Percentiles rank a stretch among this genome's conserved stretches.
Evolutionary conservation across 1,140 invertebrate genomes (phyloP).

Genomic region (Drosophila lacteicornis): DNA sequence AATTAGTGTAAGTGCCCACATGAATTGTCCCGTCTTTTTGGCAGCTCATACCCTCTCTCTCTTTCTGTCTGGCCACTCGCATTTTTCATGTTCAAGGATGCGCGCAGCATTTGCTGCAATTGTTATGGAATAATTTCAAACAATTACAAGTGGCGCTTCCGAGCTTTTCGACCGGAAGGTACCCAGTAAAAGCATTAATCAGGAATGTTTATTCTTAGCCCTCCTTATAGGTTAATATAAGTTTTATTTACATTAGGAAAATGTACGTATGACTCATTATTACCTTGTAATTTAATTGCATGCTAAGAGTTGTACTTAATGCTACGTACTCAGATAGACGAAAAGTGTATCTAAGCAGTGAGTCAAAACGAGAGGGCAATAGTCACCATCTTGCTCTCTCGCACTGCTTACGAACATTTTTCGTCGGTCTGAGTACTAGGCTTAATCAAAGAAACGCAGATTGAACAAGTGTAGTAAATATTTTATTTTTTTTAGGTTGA

Average conservation of each 20-base stretch:
- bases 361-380: too few species aligned
- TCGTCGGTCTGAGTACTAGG: too few species aligned
- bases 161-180: background rate
- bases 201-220: background rate
- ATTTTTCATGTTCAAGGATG: slow-evolving; percentile 78
- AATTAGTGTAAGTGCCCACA: slow-evolving; percentile 80
- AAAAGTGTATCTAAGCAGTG: too few species aligned
- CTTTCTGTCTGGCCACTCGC: slow-evolving; percentile 7
- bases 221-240: background rate
- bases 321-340: too few species aligned
- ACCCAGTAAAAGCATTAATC: background rate
- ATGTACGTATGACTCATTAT: too few species aligned
- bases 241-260: background rate
- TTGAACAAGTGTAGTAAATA: background rate
- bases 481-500: background rate
- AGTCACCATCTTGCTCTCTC: too few species aligned
- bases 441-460: too few species aligned
- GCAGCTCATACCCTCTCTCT: slow-evolving; percentile 56
- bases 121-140: slow-evolving; percentile 37
- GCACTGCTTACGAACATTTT: too few species aligned
- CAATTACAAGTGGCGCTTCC: slow-evolving; percentile 7
- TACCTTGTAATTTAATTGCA: background rate
- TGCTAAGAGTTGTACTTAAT: too few species aligned
- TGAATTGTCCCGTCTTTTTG: slow-evolving; percentile 74
- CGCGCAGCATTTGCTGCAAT: slow-evolving; percentile 42